These are phyloP conservation scores for Apis laboriosa DNA, from an alignment of 1,140 invertebrate genomes.

Conservation along the genomic window DNA sequence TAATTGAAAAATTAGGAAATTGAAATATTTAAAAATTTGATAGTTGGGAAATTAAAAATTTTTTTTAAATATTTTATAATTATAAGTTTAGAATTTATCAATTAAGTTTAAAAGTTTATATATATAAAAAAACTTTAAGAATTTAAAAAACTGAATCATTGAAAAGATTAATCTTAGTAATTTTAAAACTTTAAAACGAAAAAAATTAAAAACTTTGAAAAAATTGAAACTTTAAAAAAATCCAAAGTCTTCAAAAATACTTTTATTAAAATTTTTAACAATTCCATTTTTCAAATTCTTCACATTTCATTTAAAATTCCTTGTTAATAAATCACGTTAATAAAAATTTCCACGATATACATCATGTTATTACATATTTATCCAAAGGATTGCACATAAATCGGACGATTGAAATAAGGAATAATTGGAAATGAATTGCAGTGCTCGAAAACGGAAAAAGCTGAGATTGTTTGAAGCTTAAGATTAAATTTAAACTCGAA, in stretches of 20 bases:
- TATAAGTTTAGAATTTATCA: too few relatives aligned
- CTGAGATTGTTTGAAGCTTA: neutral
- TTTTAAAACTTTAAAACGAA: too few relatives aligned
- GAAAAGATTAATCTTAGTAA: too few relatives aligned
- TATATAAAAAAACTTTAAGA: neutral
- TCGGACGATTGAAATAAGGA: neutral
- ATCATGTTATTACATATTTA: too few relatives aligned
- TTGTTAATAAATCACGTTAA: neutral
- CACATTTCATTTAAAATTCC: neutral
- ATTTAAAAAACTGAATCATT: neutral
- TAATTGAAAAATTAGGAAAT: neutral
- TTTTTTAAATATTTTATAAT: too few relatives aligned
- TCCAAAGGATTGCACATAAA: neutral
- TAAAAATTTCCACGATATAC: neutral
- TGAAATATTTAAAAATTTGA: neutral
- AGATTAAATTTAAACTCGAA: conserved; percentile 38
- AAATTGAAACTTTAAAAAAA: neutral
- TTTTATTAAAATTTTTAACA: too few relatives aligned
- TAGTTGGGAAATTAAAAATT: neutral
- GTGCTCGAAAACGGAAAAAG: neutral
- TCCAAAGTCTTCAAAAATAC: neutral
- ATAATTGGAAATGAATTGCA: neutral
- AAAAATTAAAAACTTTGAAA: too few relatives aligned
- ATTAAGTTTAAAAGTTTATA: neutral
- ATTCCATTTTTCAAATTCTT: neutral